A percentile compares a stretch with the other conserved stretches of the same genome.
Conservation (phyloP, 2,888 invertebrate species). For the Drosophila recens region DNA sequence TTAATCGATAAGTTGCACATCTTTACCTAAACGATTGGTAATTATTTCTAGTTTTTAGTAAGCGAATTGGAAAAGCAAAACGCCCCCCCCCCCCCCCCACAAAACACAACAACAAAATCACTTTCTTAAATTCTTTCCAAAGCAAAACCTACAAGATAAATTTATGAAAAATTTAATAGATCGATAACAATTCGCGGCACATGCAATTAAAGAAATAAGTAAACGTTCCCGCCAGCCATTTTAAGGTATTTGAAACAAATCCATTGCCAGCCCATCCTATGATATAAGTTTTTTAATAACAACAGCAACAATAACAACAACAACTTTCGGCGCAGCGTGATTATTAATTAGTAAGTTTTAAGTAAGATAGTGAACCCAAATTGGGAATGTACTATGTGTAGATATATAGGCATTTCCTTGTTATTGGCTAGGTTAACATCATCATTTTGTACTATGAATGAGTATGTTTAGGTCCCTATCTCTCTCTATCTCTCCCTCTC, state of each 20-base stretch:
- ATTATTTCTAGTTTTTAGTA: slow-evolving; percentile 78
- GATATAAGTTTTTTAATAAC: slow-evolving; percentile 43
- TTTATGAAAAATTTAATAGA: slow-evolving; percentile 3
- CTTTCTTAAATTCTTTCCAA: slow-evolving; percentile 31
- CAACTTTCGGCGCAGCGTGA: slow-evolving; percentile 81
- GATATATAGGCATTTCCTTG: slow-evolving; percentile 29
- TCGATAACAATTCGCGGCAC: slow-evolving; percentile 44
- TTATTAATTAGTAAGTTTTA: slow-evolving; percentile 69
- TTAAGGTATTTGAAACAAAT: slow-evolving; percentile 37
- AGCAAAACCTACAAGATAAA: slow-evolving; percentile 16
- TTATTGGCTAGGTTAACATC: slow-evolving; percentile 36
- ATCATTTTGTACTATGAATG: slow-evolving; percentile 37
- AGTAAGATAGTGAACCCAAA: slow-evolving; percentile 38
- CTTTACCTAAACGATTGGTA: slow-evolving; percentile 83
- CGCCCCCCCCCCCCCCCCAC: slow-evolving; percentile 28
- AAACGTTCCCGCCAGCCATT: slow-evolving; percentile 7
- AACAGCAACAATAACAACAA: slow-evolving; percentile 29
- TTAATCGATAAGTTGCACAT: slow-evolving; percentile 78
- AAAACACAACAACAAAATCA: slow-evolving; percentile 25
- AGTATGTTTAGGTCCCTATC: slow-evolving; percentile 25
- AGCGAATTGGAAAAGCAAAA: slow-evolving; percentile 50
- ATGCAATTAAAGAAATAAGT: slow-evolving; percentile 32
- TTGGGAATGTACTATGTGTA: slow-evolving; percentile 9
- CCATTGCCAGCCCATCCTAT: slow-evolving; percentile 51
- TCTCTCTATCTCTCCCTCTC: neutral